Evolutionary conservation across 2,888 invertebrate species (phyloP).

Genomic region (Microchrysa polita): DNA sequence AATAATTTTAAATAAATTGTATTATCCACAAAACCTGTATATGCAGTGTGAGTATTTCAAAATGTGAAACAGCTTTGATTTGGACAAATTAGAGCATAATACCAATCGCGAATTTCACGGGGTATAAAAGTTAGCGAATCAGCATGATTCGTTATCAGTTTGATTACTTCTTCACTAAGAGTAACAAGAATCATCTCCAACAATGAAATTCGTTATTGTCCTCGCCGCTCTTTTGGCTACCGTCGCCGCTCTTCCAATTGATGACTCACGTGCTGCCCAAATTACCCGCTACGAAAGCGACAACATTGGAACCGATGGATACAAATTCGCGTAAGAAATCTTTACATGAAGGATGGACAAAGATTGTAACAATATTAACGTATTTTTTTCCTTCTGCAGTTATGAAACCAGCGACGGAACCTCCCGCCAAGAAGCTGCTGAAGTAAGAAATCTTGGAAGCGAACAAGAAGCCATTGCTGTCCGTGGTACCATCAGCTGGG

Average conservation of each 20-base stretch:
- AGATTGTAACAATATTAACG: not conserved
- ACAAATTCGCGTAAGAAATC: constrained; percentile 70
- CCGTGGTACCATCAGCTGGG: constrained; percentile 70
- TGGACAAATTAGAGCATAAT: too few relatives aligned
- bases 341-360: not conserved
- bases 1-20: too few relatives aligned
- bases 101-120: too few relatives aligned
- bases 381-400: constrained; percentile 59
- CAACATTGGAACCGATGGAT: constrained; percentile 69
- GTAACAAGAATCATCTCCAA: not conserved
- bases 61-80: too few relatives aligned
- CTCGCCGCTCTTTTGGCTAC: constrained; percentile 54
- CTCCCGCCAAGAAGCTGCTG: constrained; percentile 70
- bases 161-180: not conserved
- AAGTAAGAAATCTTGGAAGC: constrained; percentile 69
- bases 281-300: constrained; percentile 69
- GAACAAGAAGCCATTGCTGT: constrained; percentile 72
- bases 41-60: too few relatives aligned
- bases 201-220: constrained; percentile 45
- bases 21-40: too few relatives aligned
- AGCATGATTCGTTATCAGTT: constrained; percentile 19
- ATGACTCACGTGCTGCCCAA: constrained; percentile 66
- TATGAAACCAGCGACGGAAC: constrained; percentile 74
- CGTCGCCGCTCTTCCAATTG: constrained; percentile 59
- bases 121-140: constrained; percentile 11